Percentiles rank a stretch among this genome's conserved stretches.
These are phyloP conservation scores for Hypsibius dujardini DNA, from an alignment of 1,140 invertebrate species.

Conservation along the genomic window DNA sequence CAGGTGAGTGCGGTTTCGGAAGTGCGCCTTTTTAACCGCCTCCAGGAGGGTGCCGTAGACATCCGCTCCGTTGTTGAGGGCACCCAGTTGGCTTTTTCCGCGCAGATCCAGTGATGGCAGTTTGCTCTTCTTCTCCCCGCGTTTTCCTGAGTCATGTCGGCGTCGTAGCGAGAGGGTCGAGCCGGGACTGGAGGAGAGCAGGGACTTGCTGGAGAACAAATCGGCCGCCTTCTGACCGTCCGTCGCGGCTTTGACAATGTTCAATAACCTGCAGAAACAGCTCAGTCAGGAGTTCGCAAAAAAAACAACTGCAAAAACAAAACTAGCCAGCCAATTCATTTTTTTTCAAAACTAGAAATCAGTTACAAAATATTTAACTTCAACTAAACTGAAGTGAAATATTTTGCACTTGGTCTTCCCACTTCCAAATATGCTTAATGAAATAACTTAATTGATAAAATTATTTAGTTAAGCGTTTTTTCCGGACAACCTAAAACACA, in stretches of 20 bases:
- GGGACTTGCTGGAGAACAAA: not conserved
- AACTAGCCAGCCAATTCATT: too few relatives aligned
- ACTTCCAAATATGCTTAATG: too few relatives aligned
- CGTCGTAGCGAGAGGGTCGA: not conserved
- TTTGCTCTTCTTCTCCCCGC: not conserved
- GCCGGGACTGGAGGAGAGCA: not conserved
- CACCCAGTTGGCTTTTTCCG: not conserved
- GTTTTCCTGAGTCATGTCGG: not conserved
- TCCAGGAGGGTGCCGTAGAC: not conserved
- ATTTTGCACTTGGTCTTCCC: too few relatives aligned
- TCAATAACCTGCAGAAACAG: not conserved
- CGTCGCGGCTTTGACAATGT: not conserved
- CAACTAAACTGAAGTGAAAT: too few relatives aligned
- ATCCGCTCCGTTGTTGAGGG: not conserved
- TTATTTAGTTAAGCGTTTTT: too few relatives aligned
- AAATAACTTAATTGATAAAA: too few relatives aligned
- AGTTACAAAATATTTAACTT: too few relatives aligned
- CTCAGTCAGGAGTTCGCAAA: not conserved
- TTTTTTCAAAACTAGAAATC: too few relatives aligned
- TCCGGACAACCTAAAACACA: too few relatives aligned
- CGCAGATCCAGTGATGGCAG: not conserved
- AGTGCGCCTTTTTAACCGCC: constrained; percentile 6
- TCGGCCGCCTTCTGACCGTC: not conserved
- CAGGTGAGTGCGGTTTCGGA: constrained; percentile 17
- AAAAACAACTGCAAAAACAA: not conserved